Evolutionary conservation across 2,113 vertebrate genomes (phyloP), one percentile per base, ranked within the genome.

Genomic region (Rattus rattus): DNA sequence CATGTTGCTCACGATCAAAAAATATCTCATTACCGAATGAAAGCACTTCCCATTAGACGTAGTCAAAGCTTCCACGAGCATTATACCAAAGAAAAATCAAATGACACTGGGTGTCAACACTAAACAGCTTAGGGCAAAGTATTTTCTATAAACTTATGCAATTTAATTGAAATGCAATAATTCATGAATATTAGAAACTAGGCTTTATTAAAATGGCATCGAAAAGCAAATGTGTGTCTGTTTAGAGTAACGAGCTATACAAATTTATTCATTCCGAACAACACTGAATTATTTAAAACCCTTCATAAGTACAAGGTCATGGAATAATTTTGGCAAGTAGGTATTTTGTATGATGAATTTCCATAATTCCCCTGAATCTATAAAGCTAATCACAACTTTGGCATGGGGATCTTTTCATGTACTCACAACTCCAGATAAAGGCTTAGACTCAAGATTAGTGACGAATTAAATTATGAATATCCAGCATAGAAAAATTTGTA

Each of bases 231-330:
- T 98, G 98, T 98, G 97, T 98, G 98, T 98, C 98, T 98, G 98
- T 99, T 98, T 98, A 98, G 97, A 98, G 98, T 98, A 99, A 99
- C 98, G 98, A 98, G 98, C 98, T 97, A 98, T 98, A 98, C 98
- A 99, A 98, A 99, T 99, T 98, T 99, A 99, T 99, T 99, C 99
- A 98, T 98, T 98, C 97, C 97, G 98, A 98, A 98, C 97, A 98
- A 98, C 98, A 97, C 98, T 99, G 99, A 99, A 99, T 99, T 99
- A 99, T 99, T 99, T 98, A 99, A 98, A 98, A 98, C 97, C 98
- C 97, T 97, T 98, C 96, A 96, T 98, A 98, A 99, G 97, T 97
- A 98, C 98, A 99, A 99, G 99, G 98, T 99, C 98, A 98, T 95
- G 91, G 98, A 98, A 98, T 98, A 99, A 98, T 98, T 98, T 98